Conservation (phyloP, 2,113 vertebrate species). For the Neotoma lepida region DNA sequence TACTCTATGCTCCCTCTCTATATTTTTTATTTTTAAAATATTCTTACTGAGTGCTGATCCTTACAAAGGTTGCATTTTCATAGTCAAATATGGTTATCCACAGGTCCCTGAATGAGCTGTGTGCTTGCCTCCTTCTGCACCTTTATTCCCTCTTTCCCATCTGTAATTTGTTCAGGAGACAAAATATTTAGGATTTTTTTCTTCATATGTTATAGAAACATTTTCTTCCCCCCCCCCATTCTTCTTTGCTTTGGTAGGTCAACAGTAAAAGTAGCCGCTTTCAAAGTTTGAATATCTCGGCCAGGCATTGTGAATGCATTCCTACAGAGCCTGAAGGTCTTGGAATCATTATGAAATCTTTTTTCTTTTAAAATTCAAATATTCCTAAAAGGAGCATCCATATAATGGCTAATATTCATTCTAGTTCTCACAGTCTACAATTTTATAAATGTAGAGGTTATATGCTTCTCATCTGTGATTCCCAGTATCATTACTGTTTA, state of each 20-base stretch:
- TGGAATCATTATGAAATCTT: not conserved
- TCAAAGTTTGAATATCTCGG: not conserved
- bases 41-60: not conserved
- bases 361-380: constrained; percentile 19
- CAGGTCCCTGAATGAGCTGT: not conserved
- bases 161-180: not conserved
- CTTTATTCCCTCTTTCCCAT: not conserved
- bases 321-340: not conserved
- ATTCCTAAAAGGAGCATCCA: not conserved
- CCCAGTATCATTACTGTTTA: not conserved
- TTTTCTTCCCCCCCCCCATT: not conserved
- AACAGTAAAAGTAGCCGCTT: not conserved
- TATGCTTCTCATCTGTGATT: not conserved
- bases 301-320: not conserved
- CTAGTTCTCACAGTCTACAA: not conserved
- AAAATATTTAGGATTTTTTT: not conserved
- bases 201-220: not conserved
- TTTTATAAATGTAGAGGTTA: not conserved
- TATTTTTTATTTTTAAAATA: not conserved
- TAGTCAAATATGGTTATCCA: not conserved
- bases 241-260: not conserved
- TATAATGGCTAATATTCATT: not conserved
- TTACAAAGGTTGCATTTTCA: not conserved
- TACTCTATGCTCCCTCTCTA: not conserved
- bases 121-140: not conserved